Conservation (phyloP, 2,888 invertebrate species). For the Plebejus argus region DNA sequence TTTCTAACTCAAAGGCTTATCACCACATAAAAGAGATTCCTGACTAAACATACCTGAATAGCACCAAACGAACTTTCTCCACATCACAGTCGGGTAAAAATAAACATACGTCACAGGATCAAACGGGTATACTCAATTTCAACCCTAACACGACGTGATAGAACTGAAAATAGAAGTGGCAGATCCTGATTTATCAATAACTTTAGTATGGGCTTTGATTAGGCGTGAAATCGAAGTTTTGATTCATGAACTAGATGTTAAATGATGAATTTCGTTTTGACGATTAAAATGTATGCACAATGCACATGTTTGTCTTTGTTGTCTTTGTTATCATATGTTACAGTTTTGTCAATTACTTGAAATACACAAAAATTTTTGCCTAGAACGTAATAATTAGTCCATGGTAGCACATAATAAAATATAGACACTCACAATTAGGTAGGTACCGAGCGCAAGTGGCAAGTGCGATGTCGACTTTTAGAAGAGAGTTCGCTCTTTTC, state of each 20-base stretch:
- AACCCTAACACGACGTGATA: background rate
- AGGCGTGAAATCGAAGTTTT: conserved; percentile 15
- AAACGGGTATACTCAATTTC: background rate
- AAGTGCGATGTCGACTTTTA: too few species aligned
- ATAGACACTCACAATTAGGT: too few species aligned
- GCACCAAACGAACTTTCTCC: conserved; percentile 42
- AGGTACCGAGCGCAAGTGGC: too few species aligned
- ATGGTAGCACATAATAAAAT: too few species aligned
- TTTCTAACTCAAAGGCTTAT: conserved; percentile 23
- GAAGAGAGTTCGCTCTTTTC: too few species aligned
- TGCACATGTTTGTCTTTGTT: background rate
- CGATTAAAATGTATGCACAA: background rate
- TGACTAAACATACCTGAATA: conserved; percentile 40
- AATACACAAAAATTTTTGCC: too few species aligned
- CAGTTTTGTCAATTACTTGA: background rate
- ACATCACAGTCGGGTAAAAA: conserved; percentile 32
- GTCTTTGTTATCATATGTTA: background rate
- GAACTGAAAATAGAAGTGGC: background rate
- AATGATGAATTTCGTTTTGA: background rate
- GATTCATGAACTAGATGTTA: background rate
- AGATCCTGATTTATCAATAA: conserved; percentile 7
- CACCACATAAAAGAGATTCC: conserved; percentile 37
- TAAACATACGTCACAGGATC: conserved; percentile 31
- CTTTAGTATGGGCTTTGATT: background rate
- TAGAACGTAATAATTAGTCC: too few species aligned